A percentile compares a stretch with the other conserved stretches of the same genome.
Conservation (phyloP, 2,888 invertebrate species). For the Brachypalpus laphriformis region DNA sequence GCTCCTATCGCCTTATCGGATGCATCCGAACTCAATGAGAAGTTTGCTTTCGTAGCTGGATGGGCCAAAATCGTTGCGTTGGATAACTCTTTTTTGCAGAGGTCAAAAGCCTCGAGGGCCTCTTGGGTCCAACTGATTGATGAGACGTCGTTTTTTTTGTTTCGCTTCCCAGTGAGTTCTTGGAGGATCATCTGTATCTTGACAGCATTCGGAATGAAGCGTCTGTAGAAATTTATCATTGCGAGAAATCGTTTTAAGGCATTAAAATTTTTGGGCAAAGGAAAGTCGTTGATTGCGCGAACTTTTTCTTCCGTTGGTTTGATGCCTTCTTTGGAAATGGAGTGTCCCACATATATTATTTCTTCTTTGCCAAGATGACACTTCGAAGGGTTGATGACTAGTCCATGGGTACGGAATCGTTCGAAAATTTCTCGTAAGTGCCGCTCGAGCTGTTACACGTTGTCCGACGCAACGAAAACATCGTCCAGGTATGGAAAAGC, state of each 20-base stretch:
- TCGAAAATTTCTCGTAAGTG: not conserved
- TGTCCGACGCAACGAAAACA: not conserved
- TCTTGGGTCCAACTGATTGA: too few species aligned
- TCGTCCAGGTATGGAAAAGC: not conserved
- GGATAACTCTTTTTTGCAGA: constrained; percentile 4
- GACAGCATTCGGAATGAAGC: too few species aligned
- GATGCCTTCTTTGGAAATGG: not conserved
- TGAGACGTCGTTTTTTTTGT: too few species aligned
- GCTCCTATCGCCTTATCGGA: not conserved
- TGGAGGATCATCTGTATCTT: too few species aligned
- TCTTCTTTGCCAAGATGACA: not conserved
- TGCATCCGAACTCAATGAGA: not conserved
- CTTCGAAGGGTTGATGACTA: constrained; percentile 9
- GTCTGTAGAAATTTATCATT: too few species aligned
- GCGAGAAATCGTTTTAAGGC: too few species aligned
- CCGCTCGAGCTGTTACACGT: not conserved
- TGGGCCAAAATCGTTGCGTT: not conserved
- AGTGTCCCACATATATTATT: not conserved
- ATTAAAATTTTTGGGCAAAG: too few species aligned
- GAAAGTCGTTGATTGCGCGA: not conserved
- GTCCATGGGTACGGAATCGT: not conserved
- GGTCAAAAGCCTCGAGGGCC: too few species aligned
- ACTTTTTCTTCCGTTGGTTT: not conserved
- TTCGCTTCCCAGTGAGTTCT: too few species aligned
- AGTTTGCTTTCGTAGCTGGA: not conserved